Evolutionary conservation across 2,888 invertebrate genomes (phyloP).

Genomic region (Ormyrus pomaceus): DNA sequence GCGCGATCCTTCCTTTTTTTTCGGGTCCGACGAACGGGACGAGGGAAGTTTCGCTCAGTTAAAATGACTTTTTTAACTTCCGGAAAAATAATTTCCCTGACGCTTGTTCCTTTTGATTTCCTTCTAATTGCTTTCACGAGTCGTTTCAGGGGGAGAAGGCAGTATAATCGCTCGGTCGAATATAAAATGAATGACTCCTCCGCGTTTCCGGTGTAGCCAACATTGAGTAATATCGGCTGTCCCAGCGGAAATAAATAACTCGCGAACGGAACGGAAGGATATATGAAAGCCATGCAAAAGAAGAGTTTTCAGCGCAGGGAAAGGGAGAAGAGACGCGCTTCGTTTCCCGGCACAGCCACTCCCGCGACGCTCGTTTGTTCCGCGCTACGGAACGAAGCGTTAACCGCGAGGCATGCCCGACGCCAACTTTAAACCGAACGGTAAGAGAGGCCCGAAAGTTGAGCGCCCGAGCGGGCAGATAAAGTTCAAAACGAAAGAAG

Average conservation of each 20-base stretch:
- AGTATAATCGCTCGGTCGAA: no score
- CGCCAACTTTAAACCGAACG: slow-evolving; percentile 60
- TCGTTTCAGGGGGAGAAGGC: no score
- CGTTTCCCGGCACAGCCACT: slow-evolving; percentile 22
- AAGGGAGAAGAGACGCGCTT: slow-evolving; percentile 12
- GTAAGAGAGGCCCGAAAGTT: slow-evolving; percentile 60
- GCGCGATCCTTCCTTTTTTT: no score
- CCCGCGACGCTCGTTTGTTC: slow-evolving; percentile 43
- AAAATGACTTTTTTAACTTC: background rate
- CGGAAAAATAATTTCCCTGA: no score
- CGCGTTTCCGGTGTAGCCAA: no score
- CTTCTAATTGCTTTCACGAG: no score
- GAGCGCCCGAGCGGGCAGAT: slow-evolving; percentile 41
- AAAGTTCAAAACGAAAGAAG: slow-evolving; percentile 30
- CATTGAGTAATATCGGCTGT: no score
- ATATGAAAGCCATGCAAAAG: background rate
- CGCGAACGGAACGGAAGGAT: no score
- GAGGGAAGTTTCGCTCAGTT: background rate
- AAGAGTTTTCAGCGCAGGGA: background rate
- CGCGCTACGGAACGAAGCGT: slow-evolving; percentile 53
- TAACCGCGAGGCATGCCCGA: slow-evolving; percentile 50
- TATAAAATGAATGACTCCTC: no score
- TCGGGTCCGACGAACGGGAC: no score
- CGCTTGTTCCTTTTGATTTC: no score
- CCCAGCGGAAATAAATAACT: no score